Conservation (phyloP, 2,113 vertebrate species). For the Tachysurus fulvidraco region DNA sequence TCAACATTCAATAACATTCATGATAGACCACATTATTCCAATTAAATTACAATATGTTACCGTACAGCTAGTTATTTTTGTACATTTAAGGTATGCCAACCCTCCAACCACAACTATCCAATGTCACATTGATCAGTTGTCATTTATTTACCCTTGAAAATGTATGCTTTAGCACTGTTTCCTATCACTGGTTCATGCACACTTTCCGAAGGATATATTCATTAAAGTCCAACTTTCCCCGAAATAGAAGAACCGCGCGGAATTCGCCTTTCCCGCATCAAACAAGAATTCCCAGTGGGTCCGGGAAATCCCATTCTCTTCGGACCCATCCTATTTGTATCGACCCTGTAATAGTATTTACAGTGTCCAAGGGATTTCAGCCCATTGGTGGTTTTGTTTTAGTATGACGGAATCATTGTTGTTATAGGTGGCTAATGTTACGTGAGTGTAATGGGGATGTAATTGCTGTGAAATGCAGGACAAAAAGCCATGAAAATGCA, state of each 20-base stretch:
- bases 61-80: constrained; percentile 15
- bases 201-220: constrained; percentile 37
- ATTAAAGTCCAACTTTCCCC: constrained; percentile 45
- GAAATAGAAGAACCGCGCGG: constrained; percentile 44
- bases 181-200: constrained; percentile 1
- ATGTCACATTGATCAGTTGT: constrained; percentile 38
- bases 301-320: constrained; percentile 59
- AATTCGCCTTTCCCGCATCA: constrained; percentile 52
- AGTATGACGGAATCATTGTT: constrained; percentile 56
- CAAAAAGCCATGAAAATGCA: constrained; percentile 42
- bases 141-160: constrained; percentile 44
- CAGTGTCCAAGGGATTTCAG: constrained; percentile 70
- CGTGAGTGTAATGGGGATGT: constrained; percentile 37
- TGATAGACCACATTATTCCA: not conserved
- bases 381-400: constrained; percentile 69
- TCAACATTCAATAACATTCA: not conserved
- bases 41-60: constrained; percentile 15
- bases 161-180: constrained; percentile 26
- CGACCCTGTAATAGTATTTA: constrained; percentile 71
- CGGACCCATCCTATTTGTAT: constrained; percentile 71
- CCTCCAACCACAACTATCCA: constrained; percentile 4
- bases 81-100: constrained; percentile 16
- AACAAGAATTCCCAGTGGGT: constrained; percentile 61
- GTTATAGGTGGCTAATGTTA: constrained; percentile 61
- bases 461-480: constrained; percentile 44